Evolutionary conservation across 2,888 invertebrate genomes (phyloP), one percentile per base, ranked within the genome.

Genomic region (Troides helena): DNA sequence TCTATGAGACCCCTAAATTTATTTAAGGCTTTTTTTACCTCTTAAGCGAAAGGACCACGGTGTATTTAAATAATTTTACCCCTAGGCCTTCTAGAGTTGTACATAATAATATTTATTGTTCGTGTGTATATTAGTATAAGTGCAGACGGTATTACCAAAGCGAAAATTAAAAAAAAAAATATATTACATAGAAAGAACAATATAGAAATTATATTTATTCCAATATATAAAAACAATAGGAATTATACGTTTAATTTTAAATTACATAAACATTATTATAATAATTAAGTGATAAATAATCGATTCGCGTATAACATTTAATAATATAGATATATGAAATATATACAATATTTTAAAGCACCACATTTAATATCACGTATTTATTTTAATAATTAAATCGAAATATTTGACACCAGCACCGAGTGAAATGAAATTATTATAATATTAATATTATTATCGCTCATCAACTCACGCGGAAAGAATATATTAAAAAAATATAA

Each of bases 21-120:
- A 59, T 68, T 74, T 74, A 74, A 74, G 74, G 74, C 73, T 76
- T 75, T 74, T 74, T 73, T 75, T 74, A 75, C 69, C 71, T 73
- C 73, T 73, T 75, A 81, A 79, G 80, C 77, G 82, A 84, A 86
- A 80, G 89, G 89, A 89, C 89, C 89, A 89, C 80, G 81, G 82
- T 84, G 84, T 87, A 85, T 84, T 85, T 81, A 81, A 84, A 74
- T 50, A 10, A 39, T 62, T 62, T 75, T 76, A 85, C 85, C 81
- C 39, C 83, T 86, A 85, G 81, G 86, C 87, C 87, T 89, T 88
- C 81, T 87, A 87, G 84, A 81, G 72, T 75, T 81, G 76, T 80
- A 71, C 72, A 76, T 78, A 81, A 10, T 77, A 84, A 81, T 79
- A 81, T 81, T 81, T 70, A 69, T 59, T 74, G 74, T 68, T 56